Evolutionary conservation across 2,888 invertebrate species (phyloP), one percentile per base, ranked within the genome.

Genomic region (Hyppa rectilinea): DNA sequence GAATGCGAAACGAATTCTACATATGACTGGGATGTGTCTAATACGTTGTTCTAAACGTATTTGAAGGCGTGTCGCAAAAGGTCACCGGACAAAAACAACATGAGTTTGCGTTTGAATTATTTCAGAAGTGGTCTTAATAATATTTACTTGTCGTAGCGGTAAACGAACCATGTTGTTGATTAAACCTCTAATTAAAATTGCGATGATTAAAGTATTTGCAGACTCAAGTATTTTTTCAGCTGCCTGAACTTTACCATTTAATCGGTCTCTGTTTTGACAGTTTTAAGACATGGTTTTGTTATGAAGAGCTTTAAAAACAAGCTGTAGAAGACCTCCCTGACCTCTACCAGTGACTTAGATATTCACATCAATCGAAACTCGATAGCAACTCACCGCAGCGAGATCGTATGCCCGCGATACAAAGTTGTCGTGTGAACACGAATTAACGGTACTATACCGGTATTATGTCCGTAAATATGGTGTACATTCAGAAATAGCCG

Each of bases 401-500:
- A 66, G 70, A 65, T 67, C 61, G 61, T 68, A 72, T 69, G 68
- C 12, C 66, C 50, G 23, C 56, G 60, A 69, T 77, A 79, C 81
- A 78, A 69, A 73, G 76, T 66, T 58, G 75, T 74, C 76, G 84
- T 70, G 81, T 82, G 82, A 81, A 85, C 82, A 81, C 86, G 80
- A 86, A 85, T 86, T 86, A 88, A 88, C 87, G 87, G 89, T 87
- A 84, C 81, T 71, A 65, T 66, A 82, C 80, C 75, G 77, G 83
- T 82, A 85, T 84, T 83, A 82, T 85, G 80, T 79, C 74, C 74
- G 77, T 80, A 80, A 84, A 87, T 86, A 89, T 80, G 84, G 82
- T 81, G 81, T 78, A 80, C 79, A 85, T 88, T 89, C 90, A 90
- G 90, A 91, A 92, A 92, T 92, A 93, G 90, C 91, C 84, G 87